Conservation (phyloP, 2,797 vertebrate genomes). For the Thaleichthys pacificus region DNA sequence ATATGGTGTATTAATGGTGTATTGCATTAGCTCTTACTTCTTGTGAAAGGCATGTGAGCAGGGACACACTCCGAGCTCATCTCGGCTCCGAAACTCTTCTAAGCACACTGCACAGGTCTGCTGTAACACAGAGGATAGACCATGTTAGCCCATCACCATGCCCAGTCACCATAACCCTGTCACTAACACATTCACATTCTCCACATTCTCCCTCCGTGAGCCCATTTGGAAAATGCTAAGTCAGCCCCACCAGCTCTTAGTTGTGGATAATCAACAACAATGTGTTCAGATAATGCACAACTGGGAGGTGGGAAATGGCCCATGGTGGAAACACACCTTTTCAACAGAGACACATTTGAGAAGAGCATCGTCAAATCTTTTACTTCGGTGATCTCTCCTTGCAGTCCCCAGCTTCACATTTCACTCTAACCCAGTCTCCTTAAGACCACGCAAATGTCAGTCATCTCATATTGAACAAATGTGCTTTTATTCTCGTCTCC, state of each 20-base stretch:
- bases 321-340: too few species aligned
- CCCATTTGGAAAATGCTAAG: too few species aligned
- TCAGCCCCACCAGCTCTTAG: too few species aligned
- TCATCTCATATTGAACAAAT: neutral
- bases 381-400: neutral
- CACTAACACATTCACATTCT: too few species aligned
- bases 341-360: too few species aligned
- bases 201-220: too few species aligned
- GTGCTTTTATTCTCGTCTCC: neutral
- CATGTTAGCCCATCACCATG: neutral
- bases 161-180: neutral
- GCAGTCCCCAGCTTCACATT: neutral
- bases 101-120: slow-evolving; percentile 83
- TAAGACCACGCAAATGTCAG: neutral
- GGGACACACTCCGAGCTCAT: slow-evolving; percentile 80
- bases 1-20: neutral
- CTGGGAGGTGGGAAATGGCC: too few species aligned
- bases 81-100: slow-evolving; percentile 78
- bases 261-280: too few species aligned
- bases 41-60: slow-evolving; percentile 84
- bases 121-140: slow-evolving; percentile 48
- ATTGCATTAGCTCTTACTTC: slow-evolving; percentile 67
- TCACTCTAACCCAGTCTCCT: neutral
- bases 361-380: neutral
- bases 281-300: too few species aligned